Evolutionary conservation across 2,113 vertebrate species (phyloP), one percentile per base, ranked within the genome.

Genomic region (Marmota flaviventris): DNA sequence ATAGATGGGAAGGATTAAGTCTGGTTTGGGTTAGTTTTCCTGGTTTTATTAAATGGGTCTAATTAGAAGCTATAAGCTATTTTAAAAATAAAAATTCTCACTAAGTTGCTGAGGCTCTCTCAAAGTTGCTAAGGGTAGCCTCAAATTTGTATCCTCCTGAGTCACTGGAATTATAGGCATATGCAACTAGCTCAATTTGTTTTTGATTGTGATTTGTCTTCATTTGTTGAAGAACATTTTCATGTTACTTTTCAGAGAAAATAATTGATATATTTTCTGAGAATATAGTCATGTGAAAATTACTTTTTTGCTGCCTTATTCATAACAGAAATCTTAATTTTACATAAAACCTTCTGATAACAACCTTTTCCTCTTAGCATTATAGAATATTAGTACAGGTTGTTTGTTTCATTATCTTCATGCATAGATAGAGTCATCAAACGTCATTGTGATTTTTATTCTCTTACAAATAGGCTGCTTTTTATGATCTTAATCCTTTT

Each of bases 191-290:
- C 32, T 10, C 14, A 34, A 7, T 11, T 34, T 34, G 29, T 17
- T 96, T 86, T 76, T 65, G 1, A 63, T 39, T 91, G 67, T 89
- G 12, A 75, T 67, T 85, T 76, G 20, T 79, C n/a, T 63, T 92
- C 83, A 32, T 79, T 96, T 39, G 17, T n/a, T 32, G 12, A 89
- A 78, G 13, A 83, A 6, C n/a, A 75, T 70, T 95, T 94, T 93
- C 13, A 48, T 51, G 27, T 78, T 88, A 70, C 12, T 73, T 89
- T 86, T 63, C n/a, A 92, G 94, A 90, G 65, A 32, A 79, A 13
- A 63, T 39, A 37, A 51, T 16, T 56, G 8, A 85, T 17, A 4
- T 78, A 67, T 76, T 85, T 94, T 83, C 58, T 56, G 29, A 89
- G 8, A 69, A 69, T 42, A 45, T 77, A 4, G 20, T 78, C 37